Conservation (phyloP, 2,797 vertebrate genomes). For the Echiichthys vipera region DNA sequence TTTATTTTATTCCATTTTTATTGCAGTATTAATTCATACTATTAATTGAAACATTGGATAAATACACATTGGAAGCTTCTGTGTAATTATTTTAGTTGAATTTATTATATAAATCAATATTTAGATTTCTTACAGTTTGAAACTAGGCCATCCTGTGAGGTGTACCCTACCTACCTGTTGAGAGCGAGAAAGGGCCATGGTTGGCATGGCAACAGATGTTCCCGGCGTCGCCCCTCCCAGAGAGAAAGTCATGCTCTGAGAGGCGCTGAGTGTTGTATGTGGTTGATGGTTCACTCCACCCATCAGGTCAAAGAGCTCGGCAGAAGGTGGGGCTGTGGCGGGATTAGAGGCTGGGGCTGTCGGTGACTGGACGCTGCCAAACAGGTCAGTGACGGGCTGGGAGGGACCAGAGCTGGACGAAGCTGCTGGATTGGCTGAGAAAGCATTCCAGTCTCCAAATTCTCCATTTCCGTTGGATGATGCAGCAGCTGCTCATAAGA, state of each 20-base stretch:
- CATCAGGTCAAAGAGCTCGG: slow-evolving; percentile 95
- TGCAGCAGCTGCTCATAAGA: slow-evolving; percentile 78
- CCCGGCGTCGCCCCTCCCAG: slow-evolving; percentile 84
- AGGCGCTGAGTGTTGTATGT: slow-evolving; percentile 89
- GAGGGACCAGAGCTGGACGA: slow-evolving; percentile 72
- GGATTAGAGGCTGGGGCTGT: slow-evolving; percentile 64
- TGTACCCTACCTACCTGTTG: slow-evolving; percentile 70
- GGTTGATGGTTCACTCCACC: slow-evolving; percentile 82
- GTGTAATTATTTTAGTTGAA: not conserved
- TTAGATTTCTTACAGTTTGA: not conserved
- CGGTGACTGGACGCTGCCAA: slow-evolving; percentile 79
- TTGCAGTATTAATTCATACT: not conserved
- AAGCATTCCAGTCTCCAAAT: slow-evolving; percentile 97
- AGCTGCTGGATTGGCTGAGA: slow-evolving; percentile 84
- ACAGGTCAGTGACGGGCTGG: slow-evolving; percentile 82
- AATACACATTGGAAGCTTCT: not conserved
- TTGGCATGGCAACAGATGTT: slow-evolving; percentile 61
- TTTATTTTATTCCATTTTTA: not conserved
- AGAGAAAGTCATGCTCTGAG: slow-evolving; percentile 96
- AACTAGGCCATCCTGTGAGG: not conserved
- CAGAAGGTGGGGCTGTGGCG: slow-evolving; percentile 82
- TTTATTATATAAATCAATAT: not conserved
- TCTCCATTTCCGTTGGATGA: slow-evolving; percentile 92
- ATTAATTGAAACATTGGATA: too few relatives aligned
- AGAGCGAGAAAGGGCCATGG: slow-evolving; percentile 75